A percentile compares a stretch with the other conserved stretches of the same genome.
Conservation (phyloP, 2,113 vertebrate species). For the Misgurnus anguillicaudatus region DNA sequence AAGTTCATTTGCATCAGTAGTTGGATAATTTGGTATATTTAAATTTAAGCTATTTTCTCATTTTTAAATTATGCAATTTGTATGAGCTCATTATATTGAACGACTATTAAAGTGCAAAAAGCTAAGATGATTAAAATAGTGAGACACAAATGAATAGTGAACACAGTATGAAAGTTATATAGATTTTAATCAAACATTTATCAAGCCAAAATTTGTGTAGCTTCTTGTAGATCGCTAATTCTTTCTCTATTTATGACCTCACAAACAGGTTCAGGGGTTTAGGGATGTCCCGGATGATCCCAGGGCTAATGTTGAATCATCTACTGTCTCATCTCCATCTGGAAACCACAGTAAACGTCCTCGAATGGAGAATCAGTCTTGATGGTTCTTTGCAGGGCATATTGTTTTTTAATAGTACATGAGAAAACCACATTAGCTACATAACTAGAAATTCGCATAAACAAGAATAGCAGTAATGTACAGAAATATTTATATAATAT, state of each 20-base stretch:
- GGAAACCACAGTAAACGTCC: constrained; percentile 60
- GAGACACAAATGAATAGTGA: no score
- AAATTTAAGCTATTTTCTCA: no score
- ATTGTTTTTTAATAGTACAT: neutral
- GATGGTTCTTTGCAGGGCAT: neutral
- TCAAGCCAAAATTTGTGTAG: neutral
- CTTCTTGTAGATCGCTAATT: neutral
- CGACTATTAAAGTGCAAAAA: no score
- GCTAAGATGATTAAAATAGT: no score
- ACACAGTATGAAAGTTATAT: no score
- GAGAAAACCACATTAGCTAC: neutral
- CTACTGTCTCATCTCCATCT: constrained; percentile 25
- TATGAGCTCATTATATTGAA: no score
- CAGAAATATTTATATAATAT: constrained; percentile 3
- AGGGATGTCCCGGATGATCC: constrained; percentile 58
- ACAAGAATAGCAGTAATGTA: constrained; percentile 4
- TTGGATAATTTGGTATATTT: no score
- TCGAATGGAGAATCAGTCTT: constrained; percentile 45
- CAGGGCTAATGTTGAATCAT: constrained; percentile 3
- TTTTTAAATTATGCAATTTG: no score
- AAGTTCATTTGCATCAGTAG: neutral
- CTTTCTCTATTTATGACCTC: constrained; percentile 10
- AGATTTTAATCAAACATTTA: no score
- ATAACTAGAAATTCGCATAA: neutral
- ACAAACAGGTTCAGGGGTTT: constrained; percentile 63